These are phyloP conservation scores for Latrodectus hesperus DNA, from an alignment of 2,888 invertebrate species.

Conservation along the genomic window DNA sequence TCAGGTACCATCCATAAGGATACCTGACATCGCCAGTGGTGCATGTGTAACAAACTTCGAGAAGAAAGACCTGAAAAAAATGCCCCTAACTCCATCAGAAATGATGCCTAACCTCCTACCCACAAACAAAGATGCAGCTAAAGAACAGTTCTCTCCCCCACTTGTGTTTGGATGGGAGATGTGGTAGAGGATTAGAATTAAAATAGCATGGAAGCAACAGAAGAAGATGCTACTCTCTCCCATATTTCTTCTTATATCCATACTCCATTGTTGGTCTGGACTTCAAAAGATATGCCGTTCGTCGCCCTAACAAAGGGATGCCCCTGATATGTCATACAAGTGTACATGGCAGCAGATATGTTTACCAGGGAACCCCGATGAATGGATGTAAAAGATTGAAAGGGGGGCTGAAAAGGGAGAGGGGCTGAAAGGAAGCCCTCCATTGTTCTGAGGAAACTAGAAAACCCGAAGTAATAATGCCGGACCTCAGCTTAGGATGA, in stretches of 20 bases:
- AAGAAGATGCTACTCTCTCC: conserved; percentile 23
- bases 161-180: too few relatives aligned
- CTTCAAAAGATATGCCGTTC: conserved; percentile 43
- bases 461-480: too few relatives aligned
- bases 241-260: conserved; percentile 40
- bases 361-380: conserved; percentile 36
- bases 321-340: conserved; percentile 51
- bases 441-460: too few relatives aligned
- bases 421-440: too few relatives aligned
- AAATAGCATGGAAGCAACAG: background rate
- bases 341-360: conserved; percentile 65
- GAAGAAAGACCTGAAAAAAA: conserved; percentile 3
- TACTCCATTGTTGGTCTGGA: conserved; percentile 43
- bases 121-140: conserved; percentile 42
- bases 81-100: conserved; percentile 21
- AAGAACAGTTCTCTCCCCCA: too few relatives aligned
- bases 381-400: background rate
- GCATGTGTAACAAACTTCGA: conserved; percentile 38
- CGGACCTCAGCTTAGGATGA: too few relatives aligned
- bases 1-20: conserved; percentile 13
- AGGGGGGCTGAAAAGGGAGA: too few relatives aligned
- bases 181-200: conserved; percentile 38
- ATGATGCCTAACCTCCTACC: conserved; percentile 48
- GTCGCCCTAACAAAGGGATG: conserved; percentile 31
- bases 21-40: conserved; percentile 45